A percentile compares a stretch with the other conserved stretches of the same genome.
phyloP scores from a whole-genome alignment of 2,113 vertebrate genomes.

The Atherinomorus stipes region DNA sequence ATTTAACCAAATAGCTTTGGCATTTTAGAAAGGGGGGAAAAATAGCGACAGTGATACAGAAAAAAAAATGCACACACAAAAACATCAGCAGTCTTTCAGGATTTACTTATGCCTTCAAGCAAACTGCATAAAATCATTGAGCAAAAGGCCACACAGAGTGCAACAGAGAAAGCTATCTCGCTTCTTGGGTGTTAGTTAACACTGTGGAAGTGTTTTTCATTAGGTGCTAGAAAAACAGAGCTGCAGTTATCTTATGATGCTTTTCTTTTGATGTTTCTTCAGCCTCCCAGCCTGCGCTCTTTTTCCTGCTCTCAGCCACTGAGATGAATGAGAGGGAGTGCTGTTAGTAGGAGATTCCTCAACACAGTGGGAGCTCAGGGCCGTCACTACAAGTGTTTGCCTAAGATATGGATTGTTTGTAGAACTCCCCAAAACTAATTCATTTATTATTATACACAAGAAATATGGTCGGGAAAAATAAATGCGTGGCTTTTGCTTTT shows the following conservation, averaged over 20 bases:
- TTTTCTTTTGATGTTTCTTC: constrained; percentile 75
- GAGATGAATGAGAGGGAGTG: constrained; percentile 81
- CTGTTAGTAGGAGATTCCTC: constrained; percentile 81
- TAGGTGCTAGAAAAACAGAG: constrained; percentile 60
- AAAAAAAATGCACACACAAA: constrained; percentile 42
- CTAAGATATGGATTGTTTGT: constrained; percentile 82
- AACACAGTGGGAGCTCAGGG: constrained; percentile 78
- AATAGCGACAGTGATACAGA: constrained; percentile 26
- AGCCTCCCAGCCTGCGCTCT: constrained; percentile 47
- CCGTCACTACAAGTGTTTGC: constrained; percentile 80
- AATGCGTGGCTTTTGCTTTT: constrained; percentile 30
- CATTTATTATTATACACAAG: constrained; percentile 80
- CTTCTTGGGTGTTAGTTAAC: constrained; percentile 74
- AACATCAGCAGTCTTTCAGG: constrained; percentile 37
- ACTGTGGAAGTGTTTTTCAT: constrained; percentile 62
- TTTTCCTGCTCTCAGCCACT: constrained; percentile 44
- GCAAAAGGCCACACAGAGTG: constrained; percentile 71
- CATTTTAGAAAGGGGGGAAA: constrained; percentile 68
- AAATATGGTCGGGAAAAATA: constrained; percentile 69
- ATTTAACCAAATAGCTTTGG: constrained; percentile 79
- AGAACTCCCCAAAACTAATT: constrained; percentile 80
- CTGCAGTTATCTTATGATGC: constrained; percentile 55
- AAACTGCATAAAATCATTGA: constrained; percentile 53
- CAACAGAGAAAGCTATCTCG: constrained; percentile 47
- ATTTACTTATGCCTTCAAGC: constrained; percentile 76